Evolutionary conservation across 2,888 invertebrate species (phyloP).

Genomic region (Chrysomela aeneicollis): DNA sequence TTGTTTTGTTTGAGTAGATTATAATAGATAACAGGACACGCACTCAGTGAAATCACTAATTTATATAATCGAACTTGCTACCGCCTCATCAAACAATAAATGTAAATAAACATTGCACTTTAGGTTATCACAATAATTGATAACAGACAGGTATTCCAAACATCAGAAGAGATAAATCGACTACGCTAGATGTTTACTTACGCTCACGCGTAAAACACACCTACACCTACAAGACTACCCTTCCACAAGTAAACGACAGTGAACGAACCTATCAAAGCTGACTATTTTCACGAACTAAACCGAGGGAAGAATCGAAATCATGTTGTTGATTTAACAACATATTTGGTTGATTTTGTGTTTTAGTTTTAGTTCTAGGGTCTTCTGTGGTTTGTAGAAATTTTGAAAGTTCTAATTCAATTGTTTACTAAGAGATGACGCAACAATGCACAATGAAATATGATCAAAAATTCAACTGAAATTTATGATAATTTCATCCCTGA

Average conservation of each 20-base stretch:
- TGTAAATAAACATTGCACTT: background rate
- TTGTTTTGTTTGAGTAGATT: conserved; percentile 22
- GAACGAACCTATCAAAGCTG: background rate
- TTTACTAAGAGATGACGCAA: too few relatives aligned
- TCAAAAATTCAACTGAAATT: too few relatives aligned
- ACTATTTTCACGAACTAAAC: background rate
- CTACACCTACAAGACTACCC: conserved; percentile 22
- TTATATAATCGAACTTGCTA: background rate
- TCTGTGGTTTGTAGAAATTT: too few relatives aligned
- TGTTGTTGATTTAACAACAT: too few relatives aligned
- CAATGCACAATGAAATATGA: too few relatives aligned
- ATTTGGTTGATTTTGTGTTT: too few relatives aligned
- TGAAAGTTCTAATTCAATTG: too few relatives aligned
- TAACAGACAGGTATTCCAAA: conserved; percentile 3
- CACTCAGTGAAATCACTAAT: background rate
- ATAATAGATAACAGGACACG: background rate
- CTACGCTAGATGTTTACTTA: conserved; percentile 10
- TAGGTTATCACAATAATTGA: background rate
- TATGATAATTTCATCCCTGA: too few relatives aligned
- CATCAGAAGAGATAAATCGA: conserved; percentile 16
- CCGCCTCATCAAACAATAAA: background rate
- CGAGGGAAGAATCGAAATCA: background rate
- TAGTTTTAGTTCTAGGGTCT: too few relatives aligned
- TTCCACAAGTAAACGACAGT: background rate
- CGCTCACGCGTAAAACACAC: conserved; percentile 26